Base-by-base conservation (phyloP, 1,140 invertebrate genomes). In the Pygmarrhopalites habei region DNA sequence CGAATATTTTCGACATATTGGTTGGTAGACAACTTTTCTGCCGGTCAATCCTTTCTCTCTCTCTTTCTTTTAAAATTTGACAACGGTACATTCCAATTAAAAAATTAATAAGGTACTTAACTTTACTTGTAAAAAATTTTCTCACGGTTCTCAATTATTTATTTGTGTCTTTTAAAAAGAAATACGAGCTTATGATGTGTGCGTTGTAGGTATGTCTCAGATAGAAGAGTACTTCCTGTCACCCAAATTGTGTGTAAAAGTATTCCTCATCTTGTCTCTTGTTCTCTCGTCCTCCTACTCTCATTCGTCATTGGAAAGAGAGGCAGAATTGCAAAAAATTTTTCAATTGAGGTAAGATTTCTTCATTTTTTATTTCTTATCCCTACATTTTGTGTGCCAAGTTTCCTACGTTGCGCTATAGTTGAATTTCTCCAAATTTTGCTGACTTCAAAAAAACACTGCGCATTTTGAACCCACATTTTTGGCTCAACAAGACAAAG, bases 271-370 rank as follows among this genome's bases (percentile, higher is more conserved):
- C n/a, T 52, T 52, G 23, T 5, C 28, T 4, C 23, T 52, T 5
- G 14, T 52, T n/a, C 3, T 52, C 49, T 26, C 23, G 25, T 26
- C 23, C 19, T 52, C 49, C 4, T 29, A 29, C 29, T 49, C 44
- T 28, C 35, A 64, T 29, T 62, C 57, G 15, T 62, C 57, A 12
- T 15, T 51, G 26, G 67, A 69, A n/a, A 60, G 29, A 32, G 67
- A 69, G 29, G 43, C 67, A 19, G 64, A 69, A 41, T 43, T 69
- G 12, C 64, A 69, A 43, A 69, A 69, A 39, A 58, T 69, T 29
- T 64, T 69, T 30, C 64, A 66, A 49, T 44, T 69, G 52, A 65
- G 67, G 67, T 69, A 60, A 30, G 43, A n/a, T 41, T 49, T 53
- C 28, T 53, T 61, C 3, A 52, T 32, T 26, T 35, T 53, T 2